Conservation (phyloP, 2,888 invertebrate genomes). For the Conistra vaccinii region DNA sequence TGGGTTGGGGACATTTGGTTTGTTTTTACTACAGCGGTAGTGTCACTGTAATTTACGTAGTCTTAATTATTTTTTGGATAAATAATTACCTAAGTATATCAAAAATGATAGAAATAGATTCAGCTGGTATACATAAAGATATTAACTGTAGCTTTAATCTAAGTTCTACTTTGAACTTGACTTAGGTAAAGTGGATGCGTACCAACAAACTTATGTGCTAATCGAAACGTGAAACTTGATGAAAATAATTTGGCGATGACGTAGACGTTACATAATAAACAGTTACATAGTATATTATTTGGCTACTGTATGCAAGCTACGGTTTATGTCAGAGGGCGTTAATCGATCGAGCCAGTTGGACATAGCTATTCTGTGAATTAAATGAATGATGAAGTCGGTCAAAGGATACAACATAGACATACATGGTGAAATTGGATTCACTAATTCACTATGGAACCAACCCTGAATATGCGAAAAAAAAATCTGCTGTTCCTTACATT, state of each 20-base stretch:
- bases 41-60: too few relatives aligned
- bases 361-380: not conserved
- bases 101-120: too few relatives aligned
- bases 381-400: not conserved
- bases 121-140: too few relatives aligned
- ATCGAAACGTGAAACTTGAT: slow-evolving; percentile 7
- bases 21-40: too few relatives aligned
- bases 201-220: not conserved
- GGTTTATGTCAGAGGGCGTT: not conserved
- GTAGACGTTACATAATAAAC: slow-evolving; percentile 10
- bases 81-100: too few relatives aligned
- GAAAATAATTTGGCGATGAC: slow-evolving; percentile 7
- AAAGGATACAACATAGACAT: not conserved
- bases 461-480: too few relatives aligned
- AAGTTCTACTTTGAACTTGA: not conserved
- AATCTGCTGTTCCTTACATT: too few relatives aligned
- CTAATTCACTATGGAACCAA: too few relatives aligned
- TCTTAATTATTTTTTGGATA: too few relatives aligned
- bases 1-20: too few relatives aligned
- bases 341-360: not conserved
- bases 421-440: too few relatives aligned
- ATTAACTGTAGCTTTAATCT: not conserved
- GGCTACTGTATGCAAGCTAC: not conserved
- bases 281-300: slow-evolving; percentile 7
- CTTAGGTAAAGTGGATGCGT: not conserved